These are phyloP conservation scores for Mormyrops boulengeri DNA, from an alignment of 2,797 vertebrate species.

Conservation along the genomic window DNA sequence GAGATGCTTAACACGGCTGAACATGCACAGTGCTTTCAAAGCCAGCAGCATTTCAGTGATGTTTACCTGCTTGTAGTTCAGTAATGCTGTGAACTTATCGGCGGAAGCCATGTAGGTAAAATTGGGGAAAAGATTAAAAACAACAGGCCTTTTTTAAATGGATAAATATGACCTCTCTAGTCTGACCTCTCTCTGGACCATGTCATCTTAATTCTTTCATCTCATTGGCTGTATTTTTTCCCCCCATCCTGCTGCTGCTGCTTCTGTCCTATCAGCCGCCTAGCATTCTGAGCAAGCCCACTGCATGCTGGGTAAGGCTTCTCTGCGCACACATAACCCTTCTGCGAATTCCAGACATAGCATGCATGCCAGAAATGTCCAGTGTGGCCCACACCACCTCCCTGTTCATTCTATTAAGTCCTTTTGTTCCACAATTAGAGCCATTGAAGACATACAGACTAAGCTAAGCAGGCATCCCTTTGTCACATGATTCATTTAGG, in stretches of 20 bases:
- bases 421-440: background rate
- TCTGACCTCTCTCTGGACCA: constrained; percentile 37
- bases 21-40: background rate
- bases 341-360: background rate
- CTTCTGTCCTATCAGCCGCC: constrained; percentile 12
- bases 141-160: background rate
- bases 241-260: background rate
- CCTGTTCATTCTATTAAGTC: background rate
- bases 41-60: background rate
- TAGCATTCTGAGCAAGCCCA: background rate
- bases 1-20: constrained; percentile 17
- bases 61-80: background rate
- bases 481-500: background rate
- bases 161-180: background rate
- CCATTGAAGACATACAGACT: background rate
- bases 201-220: constrained; percentile 25
- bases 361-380: background rate
- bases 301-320: background rate
- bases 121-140: background rate
- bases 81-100: background rate
- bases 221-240: constrained; percentile 24
- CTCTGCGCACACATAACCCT: background rate
- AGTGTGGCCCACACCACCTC: background rate
- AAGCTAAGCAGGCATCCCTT: background rate
- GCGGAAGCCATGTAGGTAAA: background rate